Evolutionary conservation across 2,113 vertebrate species (phyloP).

Genomic region (Phyllopteryx taeniolatus): DNA sequence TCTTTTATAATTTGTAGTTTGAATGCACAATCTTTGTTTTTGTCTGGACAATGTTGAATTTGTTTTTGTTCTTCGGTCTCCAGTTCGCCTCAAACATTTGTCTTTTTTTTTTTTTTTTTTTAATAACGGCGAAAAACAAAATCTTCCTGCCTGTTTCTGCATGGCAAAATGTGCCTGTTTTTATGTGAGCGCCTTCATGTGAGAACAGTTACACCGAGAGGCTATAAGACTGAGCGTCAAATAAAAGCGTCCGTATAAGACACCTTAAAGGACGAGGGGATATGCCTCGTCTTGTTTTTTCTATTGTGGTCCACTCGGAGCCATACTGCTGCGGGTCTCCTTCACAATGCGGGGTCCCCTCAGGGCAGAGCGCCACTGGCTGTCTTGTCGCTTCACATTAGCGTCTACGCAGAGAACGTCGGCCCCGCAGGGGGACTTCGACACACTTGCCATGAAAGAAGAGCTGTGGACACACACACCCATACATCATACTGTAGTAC

Average conservation of each 20-base stretch:
- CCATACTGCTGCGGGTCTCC: conserved; percentile 53
- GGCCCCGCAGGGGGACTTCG: conserved; percentile 51
- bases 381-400: conserved; percentile 70
- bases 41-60: not conserved
- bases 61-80: conserved; percentile 14
- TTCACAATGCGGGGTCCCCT: conserved; percentile 62
- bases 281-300: conserved; percentile 44
- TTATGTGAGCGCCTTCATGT: conserved; percentile 23
- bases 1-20: not conserved
- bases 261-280: conserved; percentile 33
- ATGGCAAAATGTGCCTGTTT: not conserved
- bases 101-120: not conserved
- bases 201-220: conserved; percentile 16
- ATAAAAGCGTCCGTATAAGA: conserved; percentile 28
- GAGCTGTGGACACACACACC: conserved; percentile 31
- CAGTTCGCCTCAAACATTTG: conserved; percentile 9
- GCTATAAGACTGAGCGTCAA: conserved; percentile 17
- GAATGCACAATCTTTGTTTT: not conserved
- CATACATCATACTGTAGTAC: not conserved
- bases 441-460: conserved; percentile 59
- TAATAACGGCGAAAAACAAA: conserved; percentile 10
- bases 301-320: conserved; percentile 56
- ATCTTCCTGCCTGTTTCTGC: not conserved
- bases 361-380: conserved; percentile 54
- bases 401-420: conserved; percentile 54